Evolutionary conservation across 2,797 vertebrate genomes (phyloP), one percentile per base, ranked within the genome.

Genomic region (Acropternis orthonyx): DNA sequence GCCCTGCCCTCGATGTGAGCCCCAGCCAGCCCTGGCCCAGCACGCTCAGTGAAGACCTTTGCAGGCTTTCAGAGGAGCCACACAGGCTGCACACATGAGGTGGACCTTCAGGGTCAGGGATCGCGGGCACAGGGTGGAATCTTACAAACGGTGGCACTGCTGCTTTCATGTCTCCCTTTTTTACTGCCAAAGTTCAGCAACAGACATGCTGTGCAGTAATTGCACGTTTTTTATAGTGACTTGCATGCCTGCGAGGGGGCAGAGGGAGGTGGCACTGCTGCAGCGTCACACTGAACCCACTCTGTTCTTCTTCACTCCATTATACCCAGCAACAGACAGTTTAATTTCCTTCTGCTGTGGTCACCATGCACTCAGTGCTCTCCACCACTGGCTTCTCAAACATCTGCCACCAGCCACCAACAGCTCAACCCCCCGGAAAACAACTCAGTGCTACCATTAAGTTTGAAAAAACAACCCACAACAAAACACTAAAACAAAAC

Each of bases 91-190:
- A 1, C 4, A 19, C 8, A 3, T 1, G 7, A 4, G 2, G 26
- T 5, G 30, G 55, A 39, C 72, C 72, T 36, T 16, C 18, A 11
- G 20, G 52, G 19, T 19, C 86, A 73, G 72, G 49, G 32, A 44
- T 17, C 3, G 0, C 1, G 2, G 0, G 7, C 10, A 6, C 44
- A 2, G 27, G 43, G 34, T 5, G 21, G 5, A 7, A 16, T 3
- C 63, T 54, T 7, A 6, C 9, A 10, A 49, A 34, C 0, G 5
- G 4, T 3, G 20, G 39, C 13, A 6, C 32, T 37, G 63, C 66
- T 44, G 4, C 93, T 65, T n/a, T 19, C 54, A 2, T 10, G 36
- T 7, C 6, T 27, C 51, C 69, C 54, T 27, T 44, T 44, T 24
- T 6, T 3, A 1, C 30, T 36, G 55, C 44, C 7, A 0, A 54